Base-by-base conservation (phyloP, 2,888 invertebrate species). In the Petrophora chlorosata region DNA sequence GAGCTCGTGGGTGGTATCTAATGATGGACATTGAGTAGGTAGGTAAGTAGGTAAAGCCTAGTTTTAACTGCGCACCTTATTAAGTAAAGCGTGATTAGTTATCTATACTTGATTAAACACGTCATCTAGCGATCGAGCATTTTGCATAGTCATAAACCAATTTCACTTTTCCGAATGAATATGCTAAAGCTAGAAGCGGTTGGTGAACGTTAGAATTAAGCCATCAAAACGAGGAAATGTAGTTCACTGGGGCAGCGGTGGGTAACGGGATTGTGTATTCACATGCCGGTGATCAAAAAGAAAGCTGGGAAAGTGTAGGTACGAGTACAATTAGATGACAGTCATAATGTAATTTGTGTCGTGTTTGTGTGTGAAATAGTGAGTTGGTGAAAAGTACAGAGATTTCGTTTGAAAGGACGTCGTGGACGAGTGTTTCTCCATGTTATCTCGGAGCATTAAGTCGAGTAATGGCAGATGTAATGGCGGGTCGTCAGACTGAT, bases 271-370 rank as follows among this genome's bases (percentile, higher is more conserved):
- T 67, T 61, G 59, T 63, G 60, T 70, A 73, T 74, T 72, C 67
- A 76, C 69, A 73, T 73, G 73, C 74, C 72, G 72, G 71, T 70
- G 75, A 75, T 76, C 73, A 69, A 79, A 82, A 82, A 62, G 86
- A 88, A 87, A 86, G 87, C 81, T 83, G 79, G 78, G 86, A 87
- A 88, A 87, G 85, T 85, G 73, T 83, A 79, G 78, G 86, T 86
- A 88, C 87, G 85, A 84, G 73, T 58, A 74, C 78, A 75, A 80
- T 83, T 79, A 78, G 76, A 76, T 73, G 76, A 75, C 74, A 76
- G n/a, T n/a, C 63, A 63, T 64, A 66, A 59, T 49, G 56, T 52
- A 59, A 64, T 61, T 65, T 58, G 56, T 56, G 49, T 56, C 50
- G 62, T 58, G 58, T 61, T 74, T 67, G 51, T 54, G 49, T 49